These are phyloP conservation scores for Spea hammondii DNA, from an alignment of 2,797 vertebrate species.

Conservation along the genomic window DNA sequence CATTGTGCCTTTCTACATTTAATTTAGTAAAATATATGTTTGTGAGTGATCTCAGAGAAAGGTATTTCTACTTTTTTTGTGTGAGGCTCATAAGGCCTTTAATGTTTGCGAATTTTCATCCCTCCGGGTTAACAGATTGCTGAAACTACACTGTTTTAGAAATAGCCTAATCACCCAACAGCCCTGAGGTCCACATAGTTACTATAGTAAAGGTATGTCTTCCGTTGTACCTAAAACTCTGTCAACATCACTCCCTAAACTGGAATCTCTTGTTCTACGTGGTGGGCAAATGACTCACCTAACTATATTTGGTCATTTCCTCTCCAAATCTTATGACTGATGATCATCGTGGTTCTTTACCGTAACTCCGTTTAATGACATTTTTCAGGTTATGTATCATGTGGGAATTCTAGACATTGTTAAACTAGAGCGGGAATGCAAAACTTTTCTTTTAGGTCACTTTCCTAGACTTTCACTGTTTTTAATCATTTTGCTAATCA, in stretches of 20 bases:
- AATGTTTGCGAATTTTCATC: neutral
- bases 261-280: neutral
- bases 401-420: conserved; percentile 24
- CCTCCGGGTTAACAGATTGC: neutral
- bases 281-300: conserved; percentile 12
- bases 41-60: too few species aligned
- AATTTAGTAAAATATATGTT: too few species aligned
- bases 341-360: conserved; percentile 13
- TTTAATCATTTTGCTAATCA: neutral
- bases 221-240: neutral
- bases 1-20: too few species aligned
- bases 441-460: conserved; percentile 2
- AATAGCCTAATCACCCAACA: neutral
- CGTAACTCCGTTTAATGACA: conserved; percentile 8
- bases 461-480: conserved; percentile 12
- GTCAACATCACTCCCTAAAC: neutral
- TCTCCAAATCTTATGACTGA: conserved; percentile 15
- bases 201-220: neutral
- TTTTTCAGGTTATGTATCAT: conserved; percentile 17
- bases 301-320: conserved; percentile 34
- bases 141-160: neutral
- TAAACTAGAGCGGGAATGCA: conserved; percentile 21
- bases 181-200: neutral
- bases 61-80: neutral
- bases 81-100: neutral